Percentiles rank a stretch among this genome's conserved stretches.
These are phyloP conservation scores for Euura saliciscinereae DNA, from an alignment of 1,140 invertebrate species.

Conservation along the genomic window DNA sequence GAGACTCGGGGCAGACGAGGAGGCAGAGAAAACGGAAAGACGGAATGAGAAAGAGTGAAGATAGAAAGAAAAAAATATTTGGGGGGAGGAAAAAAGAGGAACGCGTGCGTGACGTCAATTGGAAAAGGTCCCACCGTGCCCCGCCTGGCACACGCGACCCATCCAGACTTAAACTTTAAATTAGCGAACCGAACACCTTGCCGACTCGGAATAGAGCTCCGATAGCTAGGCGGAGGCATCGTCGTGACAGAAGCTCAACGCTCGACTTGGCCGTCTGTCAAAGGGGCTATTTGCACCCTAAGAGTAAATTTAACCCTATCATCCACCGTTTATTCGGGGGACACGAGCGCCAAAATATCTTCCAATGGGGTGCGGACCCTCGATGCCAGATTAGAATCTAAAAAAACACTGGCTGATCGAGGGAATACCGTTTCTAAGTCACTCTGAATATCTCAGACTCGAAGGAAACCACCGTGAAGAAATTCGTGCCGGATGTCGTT, in stretches of 20 bases:
- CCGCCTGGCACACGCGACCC: conserved; percentile 31
- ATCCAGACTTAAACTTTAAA: conserved; percentile 24
- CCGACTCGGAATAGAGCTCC: conserved; percentile 20
- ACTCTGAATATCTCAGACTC: no score
- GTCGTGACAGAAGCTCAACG: conserved; percentile 34
- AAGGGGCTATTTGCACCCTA: conserved; percentile 50
- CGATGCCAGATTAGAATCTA: no score
- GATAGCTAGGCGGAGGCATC: conserved; percentile 28
- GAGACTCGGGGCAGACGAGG: conserved; percentile 26
- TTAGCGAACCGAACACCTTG: conserved; percentile 27
- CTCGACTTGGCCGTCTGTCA: conserved; percentile 51
- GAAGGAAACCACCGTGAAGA: no score
- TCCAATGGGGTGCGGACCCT: no score
- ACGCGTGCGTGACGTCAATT: conserved; percentile 51
- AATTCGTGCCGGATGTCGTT: no score
- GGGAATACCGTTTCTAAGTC: no score
- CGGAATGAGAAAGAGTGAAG: conserved; percentile 25
- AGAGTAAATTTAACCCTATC: conserved; percentile 45
- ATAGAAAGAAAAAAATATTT: conserved; percentile 32
- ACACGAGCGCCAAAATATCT: no score
- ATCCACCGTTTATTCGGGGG: no score
- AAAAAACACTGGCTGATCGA: no score
- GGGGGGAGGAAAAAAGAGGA: conserved; percentile 39
- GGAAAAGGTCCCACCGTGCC: conserved; percentile 47
- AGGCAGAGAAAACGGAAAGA: conserved; percentile 28